phyloP scores from a whole-genome alignment of 2,113 vertebrate species.

The Mesoclemmys tuberculata region DNA sequence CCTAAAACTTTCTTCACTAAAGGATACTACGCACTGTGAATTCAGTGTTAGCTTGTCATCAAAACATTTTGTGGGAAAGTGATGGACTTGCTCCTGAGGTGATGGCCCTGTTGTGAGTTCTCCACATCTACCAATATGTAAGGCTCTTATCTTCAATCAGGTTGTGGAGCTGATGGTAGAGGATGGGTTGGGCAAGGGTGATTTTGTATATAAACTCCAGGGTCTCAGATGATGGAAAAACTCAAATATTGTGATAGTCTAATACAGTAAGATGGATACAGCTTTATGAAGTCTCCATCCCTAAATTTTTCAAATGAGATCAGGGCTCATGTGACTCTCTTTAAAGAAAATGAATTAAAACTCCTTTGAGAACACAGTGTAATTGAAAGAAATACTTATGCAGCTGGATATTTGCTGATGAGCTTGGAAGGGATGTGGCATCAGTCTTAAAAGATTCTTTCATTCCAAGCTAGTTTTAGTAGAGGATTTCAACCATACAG shows the following conservation, averaged over 20 bases:
- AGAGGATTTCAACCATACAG: background rate
- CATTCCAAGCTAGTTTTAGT: background rate
- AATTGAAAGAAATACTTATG: background rate
- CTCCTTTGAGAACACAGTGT: accelerated
- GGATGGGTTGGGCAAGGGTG: no score
- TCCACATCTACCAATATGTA: no score
- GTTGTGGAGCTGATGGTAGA: no score
- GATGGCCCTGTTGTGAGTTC: no score
- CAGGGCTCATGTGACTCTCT: background rate
- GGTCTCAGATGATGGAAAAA: background rate
- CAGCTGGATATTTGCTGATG: background rate
- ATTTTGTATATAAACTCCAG: background rate
- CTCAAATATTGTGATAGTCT: accelerated
- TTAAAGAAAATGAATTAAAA: background rate
- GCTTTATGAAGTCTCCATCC: background rate
- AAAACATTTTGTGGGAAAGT: no score
- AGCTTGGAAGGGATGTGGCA: accelerated
- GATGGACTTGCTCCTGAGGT: no score
- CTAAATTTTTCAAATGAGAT: background rate
- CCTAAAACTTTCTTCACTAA: no score
- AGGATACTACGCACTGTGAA: no score
- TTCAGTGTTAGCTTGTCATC: no score
- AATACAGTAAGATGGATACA: accelerated
- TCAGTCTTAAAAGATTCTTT: background rate
- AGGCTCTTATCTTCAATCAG: no score